Evolutionary conservation across 2,888 invertebrate genomes (phyloP), one percentile per base, ranked within the genome.

Genomic region (Pollenia griseotomentosa): DNA sequence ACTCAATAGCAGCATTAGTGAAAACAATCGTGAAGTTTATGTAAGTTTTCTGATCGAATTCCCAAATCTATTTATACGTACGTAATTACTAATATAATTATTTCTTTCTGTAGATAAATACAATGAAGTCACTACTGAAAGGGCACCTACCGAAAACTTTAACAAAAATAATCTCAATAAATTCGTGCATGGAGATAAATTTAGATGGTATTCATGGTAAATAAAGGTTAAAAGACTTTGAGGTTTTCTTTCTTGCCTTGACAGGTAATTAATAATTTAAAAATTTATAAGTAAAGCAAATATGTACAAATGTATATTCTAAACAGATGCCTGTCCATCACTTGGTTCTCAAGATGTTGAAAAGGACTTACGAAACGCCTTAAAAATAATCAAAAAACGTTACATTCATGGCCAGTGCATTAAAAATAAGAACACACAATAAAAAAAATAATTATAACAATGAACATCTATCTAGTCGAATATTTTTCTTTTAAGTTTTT

Each of bases 191-290:
- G 59, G 48, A 75, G 3, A 61, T 77, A 14, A 81, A 81, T 61
- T 23, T 85, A 9, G 71, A 85, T 81, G 85, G 81, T 51, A n/a
- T 85, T 53, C 80, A 75, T n/a, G 75, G 75, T 10, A 77, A 81
- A 42, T 68, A 57, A 19, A 19, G 80, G 0, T 23, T 83, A 33
- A 83, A 70, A 44, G 83, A 70, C 12, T 83, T 82, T 23, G 33
- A 57, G 11, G 42, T 19, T 46, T 75, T 77, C 6, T 83, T 53
- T 61, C 8, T 70, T 8, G 16, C 44, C 9, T 63, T 77, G 16
- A 83, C 33, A 40, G 77, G 63, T 63, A 71, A 19, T 1, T 46
- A 9, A 44, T 57, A 65, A 19, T 11, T 19, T 71, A 6, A 23
- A 7, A 23, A 19, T 19, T 19, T 19, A 19, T 19, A 19, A 1